Base-by-base conservation (phyloP, 2,888 invertebrate species). In the Macrostomum cliftonense region DNA sequence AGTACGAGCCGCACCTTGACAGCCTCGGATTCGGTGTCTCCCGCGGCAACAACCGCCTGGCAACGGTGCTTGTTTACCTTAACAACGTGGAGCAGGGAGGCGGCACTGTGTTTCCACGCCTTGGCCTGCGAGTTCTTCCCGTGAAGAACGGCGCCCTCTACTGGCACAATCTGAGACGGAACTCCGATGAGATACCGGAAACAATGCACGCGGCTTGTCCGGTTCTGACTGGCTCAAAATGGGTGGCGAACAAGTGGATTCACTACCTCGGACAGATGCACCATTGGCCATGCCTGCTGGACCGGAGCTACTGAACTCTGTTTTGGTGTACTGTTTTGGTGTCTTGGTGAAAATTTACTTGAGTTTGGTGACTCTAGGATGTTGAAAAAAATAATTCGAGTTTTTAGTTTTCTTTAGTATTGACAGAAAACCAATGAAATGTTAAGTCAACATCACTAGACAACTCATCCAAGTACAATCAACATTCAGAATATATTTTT, bases 161-260 rank as follows among this genome's bases (percentile, higher is more conserved):
- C 46, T 63, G 63, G 63, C 62, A 59, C 49, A 62, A 61, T 47
- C 52, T 58, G 13, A 56, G 53, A 20, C 52, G 55, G n/a, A 55
- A 54, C 28, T 58, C 60, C 17, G 46, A 55, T 5, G 38, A 28
- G 1, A 63, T 63, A 40, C 7, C 21, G 1, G 21, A 55, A 36
- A 60, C 61, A 0, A 21, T 49, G 13, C 64, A 64, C 46, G 63
- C 61, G 0, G 63, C 61, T 0, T 64, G 64, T 47, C 64, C 63
- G 1, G 63, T 64, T 1, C 49, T 62, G 1, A 37, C 61, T 12
- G 64, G 64, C 5, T 58, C 61, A 2, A 64, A 64, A 54, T 64
- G 64, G 64, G 60, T 28, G 28, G 28, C 28, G 5, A 28, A 28
- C 9, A 28, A 28, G 28, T 28, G 28, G 28, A 28, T 28, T 9